Conservation (phyloP, 2,888 invertebrate genomes). For the Prostheceraeus crozeri region DNA sequence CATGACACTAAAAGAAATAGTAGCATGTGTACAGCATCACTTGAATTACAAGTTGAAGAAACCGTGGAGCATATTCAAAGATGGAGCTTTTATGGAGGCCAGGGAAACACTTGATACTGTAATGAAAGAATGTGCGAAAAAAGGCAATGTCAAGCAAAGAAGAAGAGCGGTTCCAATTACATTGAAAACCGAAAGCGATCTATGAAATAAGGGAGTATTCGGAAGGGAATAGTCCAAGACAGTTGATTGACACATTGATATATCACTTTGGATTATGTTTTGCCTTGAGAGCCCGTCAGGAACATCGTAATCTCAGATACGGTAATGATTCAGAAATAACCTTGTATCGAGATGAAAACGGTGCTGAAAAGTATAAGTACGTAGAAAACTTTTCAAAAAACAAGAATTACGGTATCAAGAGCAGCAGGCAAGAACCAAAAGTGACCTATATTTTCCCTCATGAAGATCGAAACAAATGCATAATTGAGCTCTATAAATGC, state of each 20-base stretch:
- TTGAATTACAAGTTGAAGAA: constrained; percentile 15
- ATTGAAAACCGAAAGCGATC: neutral
- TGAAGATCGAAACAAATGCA: too few species aligned
- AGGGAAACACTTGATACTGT: constrained; percentile 1
- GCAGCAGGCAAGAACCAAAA: too few species aligned
- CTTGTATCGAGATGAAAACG: too few species aligned
- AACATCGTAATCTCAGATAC: constrained; percentile 24
- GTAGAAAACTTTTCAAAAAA: too few species aligned
- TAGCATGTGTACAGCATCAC: constrained; percentile 4
- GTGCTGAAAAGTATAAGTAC: too few species aligned
- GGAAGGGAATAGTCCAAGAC: constrained; percentile 14
- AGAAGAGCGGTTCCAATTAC: constrained; percentile 6
- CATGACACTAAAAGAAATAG: constrained; percentile 9
- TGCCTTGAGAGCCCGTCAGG: constrained; percentile 15
- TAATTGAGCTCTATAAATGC: too few species aligned
- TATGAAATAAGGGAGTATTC: constrained; percentile 6
- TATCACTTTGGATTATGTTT: constrained; percentile 26
- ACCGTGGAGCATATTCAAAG: neutral
- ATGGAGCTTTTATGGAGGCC: constrained; percentile 11
- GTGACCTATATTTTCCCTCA: too few species aligned
- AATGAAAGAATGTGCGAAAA: neutral
- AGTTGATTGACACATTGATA: constrained; percentile 19
- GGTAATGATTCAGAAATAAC: too few species aligned
- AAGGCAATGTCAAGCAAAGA: neutral
- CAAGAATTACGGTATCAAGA: too few species aligned